These are phyloP conservation scores for Protomyctophum bolini DNA, from an alignment of 2,113 vertebrate species.

Conservation along the genomic window DNA sequence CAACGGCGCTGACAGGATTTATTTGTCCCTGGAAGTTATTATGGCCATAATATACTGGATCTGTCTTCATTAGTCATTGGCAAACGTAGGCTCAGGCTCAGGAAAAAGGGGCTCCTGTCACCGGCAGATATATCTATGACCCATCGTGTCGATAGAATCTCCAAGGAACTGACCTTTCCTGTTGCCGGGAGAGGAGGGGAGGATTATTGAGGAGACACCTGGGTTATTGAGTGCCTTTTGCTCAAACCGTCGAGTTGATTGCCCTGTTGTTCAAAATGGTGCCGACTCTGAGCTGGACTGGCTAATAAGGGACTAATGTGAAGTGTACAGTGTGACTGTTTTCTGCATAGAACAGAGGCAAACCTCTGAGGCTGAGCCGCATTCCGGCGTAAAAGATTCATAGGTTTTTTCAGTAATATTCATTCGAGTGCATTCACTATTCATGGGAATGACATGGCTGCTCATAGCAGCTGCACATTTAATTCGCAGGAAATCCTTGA, in stretches of 20 bases:
- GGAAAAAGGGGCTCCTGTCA: constrained; percentile 56
- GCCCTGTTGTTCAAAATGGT: constrained; percentile 11
- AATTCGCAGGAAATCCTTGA: constrained; percentile 19
- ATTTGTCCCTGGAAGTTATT: constrained; percentile 55
- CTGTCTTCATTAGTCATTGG: constrained; percentile 70
- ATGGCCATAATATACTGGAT: constrained; percentile 54
- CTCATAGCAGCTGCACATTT: constrained; percentile 21
- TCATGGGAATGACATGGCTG: constrained; percentile 5
- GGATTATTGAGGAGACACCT: constrained; percentile 43
- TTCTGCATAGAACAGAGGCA: not conserved
- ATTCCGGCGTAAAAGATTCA: constrained; percentile 26
- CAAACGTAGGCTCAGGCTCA: constrained; percentile 33
- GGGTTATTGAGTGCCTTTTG: constrained; percentile 47
- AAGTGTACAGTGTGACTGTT: not conserved
- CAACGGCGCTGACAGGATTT: constrained; percentile 39
- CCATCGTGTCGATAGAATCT: constrained; percentile 44
- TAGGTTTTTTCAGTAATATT: constrained; percentile 13
- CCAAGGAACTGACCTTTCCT: constrained; percentile 67
- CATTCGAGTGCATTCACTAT: constrained; percentile 12
- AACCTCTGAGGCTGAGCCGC: not conserved
- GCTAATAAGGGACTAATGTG: not conserved
- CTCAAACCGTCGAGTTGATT: constrained; percentile 34
- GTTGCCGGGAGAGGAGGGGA: constrained; percentile 23
- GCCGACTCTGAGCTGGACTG: not conserved
- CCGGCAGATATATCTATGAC: constrained; percentile 49